A percentile compares a stretch with the other conserved stretches of the same genome.
phyloP scores from a whole-genome alignment of 2,113 vertebrate species.

The Pangasianodon gigas region DNA sequence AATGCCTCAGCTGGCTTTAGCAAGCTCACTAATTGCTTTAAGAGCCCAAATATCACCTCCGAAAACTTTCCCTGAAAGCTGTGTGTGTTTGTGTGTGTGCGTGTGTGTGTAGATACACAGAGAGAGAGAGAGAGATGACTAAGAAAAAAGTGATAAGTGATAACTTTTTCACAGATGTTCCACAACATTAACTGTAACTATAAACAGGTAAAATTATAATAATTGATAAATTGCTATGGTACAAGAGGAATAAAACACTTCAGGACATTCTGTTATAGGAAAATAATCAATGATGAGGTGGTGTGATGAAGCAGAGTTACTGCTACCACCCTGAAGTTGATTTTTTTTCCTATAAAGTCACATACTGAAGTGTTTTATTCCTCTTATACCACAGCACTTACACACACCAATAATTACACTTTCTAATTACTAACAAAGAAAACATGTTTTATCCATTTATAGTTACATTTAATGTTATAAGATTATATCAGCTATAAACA shows the following conservation, averaged over 20 bases:
- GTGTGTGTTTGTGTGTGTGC: neutral
- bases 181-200: neutral
- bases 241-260: neutral
- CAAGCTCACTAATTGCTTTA: constrained; percentile 68
- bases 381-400: neutral
- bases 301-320: neutral
- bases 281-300: neutral
- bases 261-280: neutral
- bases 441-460: neutral
- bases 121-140: neutral
- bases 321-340: neutral
- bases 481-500: no score
- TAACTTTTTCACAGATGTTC: neutral
- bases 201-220: neutral
- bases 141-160: neutral
- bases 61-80: constrained; percentile 45
- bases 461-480: no score
- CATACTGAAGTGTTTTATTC: neutral
- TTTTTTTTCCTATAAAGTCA: neutral
- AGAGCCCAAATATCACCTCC: constrained; percentile 63
- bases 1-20: constrained; percentile 69
- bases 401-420: neutral
- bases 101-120: neutral
- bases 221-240: neutral
- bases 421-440: neutral